A percentile compares a stretch with the other conserved stretches of the same genome.
Evolutionary conservation across 2,888 invertebrate species (phyloP).

Genomic region (Mythimna loreyi): DNA sequence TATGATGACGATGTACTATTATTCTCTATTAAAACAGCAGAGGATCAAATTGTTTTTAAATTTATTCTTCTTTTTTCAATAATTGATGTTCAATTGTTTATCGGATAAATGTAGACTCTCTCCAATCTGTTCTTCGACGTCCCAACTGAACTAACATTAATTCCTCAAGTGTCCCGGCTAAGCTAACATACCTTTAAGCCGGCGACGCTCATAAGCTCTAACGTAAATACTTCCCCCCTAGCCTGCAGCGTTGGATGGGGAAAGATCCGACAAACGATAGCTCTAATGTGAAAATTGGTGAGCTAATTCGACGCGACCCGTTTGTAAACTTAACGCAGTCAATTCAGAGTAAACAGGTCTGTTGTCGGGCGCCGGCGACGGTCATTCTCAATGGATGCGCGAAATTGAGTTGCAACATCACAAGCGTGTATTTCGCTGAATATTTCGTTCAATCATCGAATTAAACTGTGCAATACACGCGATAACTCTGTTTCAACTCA

Average conservation of each 20-base stretch:
- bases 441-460: background rate
- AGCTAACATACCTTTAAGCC: background rate
- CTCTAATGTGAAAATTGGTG: conserved; percentile 16
- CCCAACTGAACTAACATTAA: background rate
- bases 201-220: background rate
- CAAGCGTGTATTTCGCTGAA: background rate
- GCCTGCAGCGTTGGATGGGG: background rate
- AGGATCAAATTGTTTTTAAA: too few species aligned
- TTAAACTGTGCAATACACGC: too few species aligned
- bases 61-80: too few species aligned
- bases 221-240: background rate
- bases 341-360: conserved; percentile 7
- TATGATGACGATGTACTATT: too few species aligned
- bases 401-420: conserved; percentile 7
- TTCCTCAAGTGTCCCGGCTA: background rate
- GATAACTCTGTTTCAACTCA: too few species aligned
- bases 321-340: background rate
- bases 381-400: background rate
- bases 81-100: background rate
- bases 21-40: too few species aligned
- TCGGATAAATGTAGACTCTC: background rate
- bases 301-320: background rate
- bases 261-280: conserved; percentile 23
- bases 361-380: background rate
- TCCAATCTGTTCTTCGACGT: background rate